Percentiles rank a stretch among this genome's conserved stretches.
phyloP scores from a whole-genome alignment of 1,140 invertebrate genomes.

The Brachionus sp. region DNA sequence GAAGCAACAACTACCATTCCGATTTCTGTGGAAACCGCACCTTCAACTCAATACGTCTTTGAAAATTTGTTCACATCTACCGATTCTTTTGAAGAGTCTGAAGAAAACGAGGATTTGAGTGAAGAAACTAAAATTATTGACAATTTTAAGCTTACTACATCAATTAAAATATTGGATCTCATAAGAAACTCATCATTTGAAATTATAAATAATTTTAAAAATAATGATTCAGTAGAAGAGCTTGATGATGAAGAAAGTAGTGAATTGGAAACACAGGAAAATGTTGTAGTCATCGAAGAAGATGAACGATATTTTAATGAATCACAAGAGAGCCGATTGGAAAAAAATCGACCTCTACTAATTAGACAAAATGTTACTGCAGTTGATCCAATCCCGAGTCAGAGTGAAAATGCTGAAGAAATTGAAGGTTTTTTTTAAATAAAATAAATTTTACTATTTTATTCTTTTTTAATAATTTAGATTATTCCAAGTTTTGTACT shows the following conservation, averaged over 20 bases:
- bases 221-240: not conserved
- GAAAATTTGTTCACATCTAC: not conserved
- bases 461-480: not conserved
- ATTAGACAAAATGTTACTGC: not conserved
- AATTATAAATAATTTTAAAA: not conserved
- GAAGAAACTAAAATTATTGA: not conserved
- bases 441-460: not conserved
- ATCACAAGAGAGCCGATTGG: not conserved
- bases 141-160: not conserved
- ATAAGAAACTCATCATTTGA: not conserved
- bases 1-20: not conserved
- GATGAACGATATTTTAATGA: not conserved
- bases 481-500: conserved; percentile 1
- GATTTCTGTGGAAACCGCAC: not conserved
- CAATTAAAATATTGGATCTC: not conserved
- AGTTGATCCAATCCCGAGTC: not conserved
- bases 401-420: not conserved
- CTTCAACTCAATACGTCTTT: not conserved
- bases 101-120: not conserved
- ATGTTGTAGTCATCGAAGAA: not conserved
- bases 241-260: not conserved
- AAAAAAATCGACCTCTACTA: not conserved
- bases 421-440: not conserved
- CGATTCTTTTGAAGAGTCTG: not conserved
- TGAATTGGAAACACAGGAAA: not conserved